A percentile compares a stretch with the other conserved stretches of the same genome.
These are phyloP conservation scores for Campoplex capitator DNA, from an alignment of 2,888 invertebrate species.

Conservation along the genomic window DNA sequence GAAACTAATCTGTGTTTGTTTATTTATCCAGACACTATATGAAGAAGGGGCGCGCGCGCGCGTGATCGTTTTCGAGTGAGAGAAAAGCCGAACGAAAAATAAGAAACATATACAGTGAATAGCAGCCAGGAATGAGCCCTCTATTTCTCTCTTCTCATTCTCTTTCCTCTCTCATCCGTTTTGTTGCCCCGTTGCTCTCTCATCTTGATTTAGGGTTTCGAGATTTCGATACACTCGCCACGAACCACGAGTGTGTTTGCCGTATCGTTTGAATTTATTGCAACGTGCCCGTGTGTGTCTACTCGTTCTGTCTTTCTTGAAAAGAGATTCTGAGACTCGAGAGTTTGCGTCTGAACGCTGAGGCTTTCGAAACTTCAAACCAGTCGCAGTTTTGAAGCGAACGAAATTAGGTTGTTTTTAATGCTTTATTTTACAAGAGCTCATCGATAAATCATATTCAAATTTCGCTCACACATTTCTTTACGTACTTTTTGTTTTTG, in stretches of 20 bases:
- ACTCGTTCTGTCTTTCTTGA: constrained; percentile 34
- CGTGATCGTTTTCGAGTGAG: constrained; percentile 53
- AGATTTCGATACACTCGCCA: constrained; percentile 81
- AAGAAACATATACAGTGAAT: constrained; percentile 39
- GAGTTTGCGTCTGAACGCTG: neutral
- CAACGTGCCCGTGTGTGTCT: constrained; percentile 54
- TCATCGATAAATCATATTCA: constrained; percentile 2
- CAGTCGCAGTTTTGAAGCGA: neutral
- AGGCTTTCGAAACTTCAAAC: neutral
- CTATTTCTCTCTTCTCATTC: constrained; percentile 28
- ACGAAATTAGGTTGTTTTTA: neutral
- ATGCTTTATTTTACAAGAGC: neutral
- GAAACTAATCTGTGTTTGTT: constrained; percentile 83
- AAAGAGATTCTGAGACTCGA: constrained; percentile 22
- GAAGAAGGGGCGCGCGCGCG: constrained; percentile 5
- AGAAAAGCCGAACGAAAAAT: constrained; percentile 46
- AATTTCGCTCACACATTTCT: neutral
- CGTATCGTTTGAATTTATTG: constrained; percentile 67
- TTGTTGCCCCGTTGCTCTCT: constrained; percentile 35
- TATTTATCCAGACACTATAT: constrained; percentile 80
- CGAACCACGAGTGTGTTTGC: constrained; percentile 59
- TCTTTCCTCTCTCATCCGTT: constrained; percentile 11
- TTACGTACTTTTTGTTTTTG: neutral
- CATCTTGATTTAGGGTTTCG: constrained; percentile 82
- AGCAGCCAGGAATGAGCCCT: constrained; percentile 28